Conservation (phyloP, 1,140 invertebrate species). For the Lanistes nyassanus region DNA sequence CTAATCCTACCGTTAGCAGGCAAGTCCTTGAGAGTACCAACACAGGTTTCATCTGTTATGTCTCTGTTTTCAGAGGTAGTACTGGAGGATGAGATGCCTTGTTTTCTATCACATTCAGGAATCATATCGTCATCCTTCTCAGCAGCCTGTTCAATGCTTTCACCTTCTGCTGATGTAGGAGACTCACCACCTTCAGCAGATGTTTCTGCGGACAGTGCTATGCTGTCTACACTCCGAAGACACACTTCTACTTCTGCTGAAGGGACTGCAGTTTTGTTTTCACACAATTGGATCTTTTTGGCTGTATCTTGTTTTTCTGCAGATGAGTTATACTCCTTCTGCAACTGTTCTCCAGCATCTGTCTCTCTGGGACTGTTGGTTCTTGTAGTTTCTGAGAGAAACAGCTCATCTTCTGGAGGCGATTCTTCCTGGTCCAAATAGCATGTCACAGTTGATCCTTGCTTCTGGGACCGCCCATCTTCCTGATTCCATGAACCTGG, state of each 20-base stretch:
- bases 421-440: slow-evolving; percentile 3
- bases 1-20: too few relatives aligned
- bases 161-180: too few relatives aligned
- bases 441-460: neutral
- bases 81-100: neutral
- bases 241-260: too few relatives aligned
- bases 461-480: neutral
- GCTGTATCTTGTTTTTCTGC: neutral
- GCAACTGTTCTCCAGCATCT: neutral
- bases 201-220: too few relatives aligned
- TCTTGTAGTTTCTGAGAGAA: neutral
- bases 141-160: neutral
- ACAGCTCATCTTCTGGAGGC: slow-evolving; percentile 19
- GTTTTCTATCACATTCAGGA: slow-evolving; percentile 19
- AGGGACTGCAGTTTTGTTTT: too few relatives aligned
- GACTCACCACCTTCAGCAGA: too few relatives aligned
- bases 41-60: too few relatives aligned
- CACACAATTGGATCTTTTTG: too few relatives aligned
- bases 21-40: too few relatives aligned
- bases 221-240: too few relatives aligned
- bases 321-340: neutral
- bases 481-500: neutral
- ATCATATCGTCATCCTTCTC: slow-evolving; percentile 20
- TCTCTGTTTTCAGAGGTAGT: too few relatives aligned
- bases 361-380: neutral